These are phyloP conservation scores for Ostrea denselamellosa DNA, from an alignment of 1,140 invertebrate species.

Conservation along the genomic window DNA sequence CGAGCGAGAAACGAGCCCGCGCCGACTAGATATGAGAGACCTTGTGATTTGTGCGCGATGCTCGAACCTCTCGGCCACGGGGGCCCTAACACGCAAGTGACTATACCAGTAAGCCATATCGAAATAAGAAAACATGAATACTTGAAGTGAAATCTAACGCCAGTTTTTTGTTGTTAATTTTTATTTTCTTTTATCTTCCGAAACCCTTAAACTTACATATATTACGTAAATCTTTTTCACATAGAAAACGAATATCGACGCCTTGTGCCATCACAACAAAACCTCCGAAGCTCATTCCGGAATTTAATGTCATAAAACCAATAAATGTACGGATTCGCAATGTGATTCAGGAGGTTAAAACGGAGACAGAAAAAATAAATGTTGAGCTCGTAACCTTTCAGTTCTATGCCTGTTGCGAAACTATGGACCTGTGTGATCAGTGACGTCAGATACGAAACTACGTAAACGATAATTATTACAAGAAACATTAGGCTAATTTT, in stretches of 20 bases:
- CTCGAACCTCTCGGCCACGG: too few relatives aligned
- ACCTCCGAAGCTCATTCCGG: background rate
- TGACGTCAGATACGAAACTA: constrained; percentile 39
- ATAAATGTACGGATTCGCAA: constrained; percentile 3
- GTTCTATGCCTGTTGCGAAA: background rate
- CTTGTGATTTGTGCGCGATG: too few relatives aligned
- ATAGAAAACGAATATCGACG: background rate
- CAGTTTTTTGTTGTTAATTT: too few relatives aligned
- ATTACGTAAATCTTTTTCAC: background rate
- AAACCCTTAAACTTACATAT: background rate
- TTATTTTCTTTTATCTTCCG: background rate
- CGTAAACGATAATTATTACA: constrained; percentile 1
- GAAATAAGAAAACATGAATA: too few relatives aligned
- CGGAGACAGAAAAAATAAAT: constrained; percentile 8
- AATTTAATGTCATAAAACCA: constrained; percentile 23
- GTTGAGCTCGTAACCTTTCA: background rate
- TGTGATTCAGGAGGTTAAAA: background rate
- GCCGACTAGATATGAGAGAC: too few relatives aligned
- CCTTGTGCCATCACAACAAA: background rate
- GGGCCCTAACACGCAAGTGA: too few relatives aligned
- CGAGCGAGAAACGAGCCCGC: too few relatives aligned
- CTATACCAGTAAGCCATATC: too few relatives aligned
- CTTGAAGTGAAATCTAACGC: too few relatives aligned
- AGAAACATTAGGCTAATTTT: constrained; percentile 13
- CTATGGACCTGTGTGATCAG: background rate